These are phyloP conservation scores for Sebastes steindachneri DNA, from an alignment of 2,797 vertebrate species.

Conservation along the genomic window DNA sequence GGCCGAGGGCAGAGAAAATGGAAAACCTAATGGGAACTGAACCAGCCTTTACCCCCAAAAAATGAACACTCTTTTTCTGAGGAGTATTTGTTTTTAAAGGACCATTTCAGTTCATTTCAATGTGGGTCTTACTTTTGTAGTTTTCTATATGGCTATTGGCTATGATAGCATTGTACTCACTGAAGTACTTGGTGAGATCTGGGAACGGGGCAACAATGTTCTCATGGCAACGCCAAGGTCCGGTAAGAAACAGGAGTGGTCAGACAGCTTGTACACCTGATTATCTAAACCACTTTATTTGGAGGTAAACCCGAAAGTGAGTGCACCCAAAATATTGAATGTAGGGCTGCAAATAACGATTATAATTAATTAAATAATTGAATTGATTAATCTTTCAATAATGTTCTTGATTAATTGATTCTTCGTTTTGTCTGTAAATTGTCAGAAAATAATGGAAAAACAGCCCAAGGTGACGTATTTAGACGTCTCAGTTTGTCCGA, in stretches of 20 bases:
- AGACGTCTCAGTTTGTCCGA: neutral
- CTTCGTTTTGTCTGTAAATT: neutral
- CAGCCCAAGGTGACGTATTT: neutral
- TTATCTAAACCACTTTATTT: neutral
- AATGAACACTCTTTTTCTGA: neutral
- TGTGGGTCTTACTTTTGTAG: neutral
- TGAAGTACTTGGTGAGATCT: neutral
- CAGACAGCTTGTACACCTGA: neutral
- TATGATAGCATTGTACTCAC: neutral
- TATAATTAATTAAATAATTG: neutral
- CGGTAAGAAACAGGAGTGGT: neutral
- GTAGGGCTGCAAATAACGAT: neutral
- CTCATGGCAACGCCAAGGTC: neutral
- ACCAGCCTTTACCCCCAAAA: neutral
- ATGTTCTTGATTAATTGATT: too few relatives aligned
- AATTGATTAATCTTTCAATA: neutral
- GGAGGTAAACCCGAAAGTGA: neutral
- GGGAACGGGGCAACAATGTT: neutral
- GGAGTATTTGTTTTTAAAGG: neutral
- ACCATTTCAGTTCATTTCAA: neutral
- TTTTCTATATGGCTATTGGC: neutral
- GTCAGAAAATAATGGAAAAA: neutral
- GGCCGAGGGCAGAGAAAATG: slow-evolving; percentile 36
- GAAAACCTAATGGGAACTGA: slow-evolving; percentile 44
- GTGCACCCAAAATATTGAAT: neutral